These are phyloP conservation scores for Aeoliscus strigatus DNA, from an alignment of 2,797 vertebrate genomes.

Conservation along the genomic window DNA sequence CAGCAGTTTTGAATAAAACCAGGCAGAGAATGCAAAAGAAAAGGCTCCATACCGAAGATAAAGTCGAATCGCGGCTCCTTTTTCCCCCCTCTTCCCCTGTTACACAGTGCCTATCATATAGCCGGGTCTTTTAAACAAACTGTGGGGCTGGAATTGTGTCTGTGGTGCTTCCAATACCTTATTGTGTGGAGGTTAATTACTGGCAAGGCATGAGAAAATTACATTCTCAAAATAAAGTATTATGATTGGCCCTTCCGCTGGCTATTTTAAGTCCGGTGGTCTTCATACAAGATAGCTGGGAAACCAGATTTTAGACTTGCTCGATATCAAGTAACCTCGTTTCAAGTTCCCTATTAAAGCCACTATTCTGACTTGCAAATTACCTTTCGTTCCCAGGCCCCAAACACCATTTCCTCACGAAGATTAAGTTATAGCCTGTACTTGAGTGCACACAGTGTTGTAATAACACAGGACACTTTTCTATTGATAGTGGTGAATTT, in stretches of 20 bases:
- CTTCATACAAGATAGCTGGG: slow-evolving; percentile 72
- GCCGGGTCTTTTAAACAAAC: slow-evolving; percentile 73
- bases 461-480: slow-evolving; percentile 61
- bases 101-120: slow-evolving; percentile 68
- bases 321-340: slow-evolving; percentile 79
- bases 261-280: slow-evolving; percentile 74
- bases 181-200: slow-evolving; percentile 83
- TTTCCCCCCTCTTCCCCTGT: slow-evolving; percentile 53
- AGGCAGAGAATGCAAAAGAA: slow-evolving; percentile 69
- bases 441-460: slow-evolving; percentile 63
- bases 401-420: slow-evolving; percentile 70
- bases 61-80: slow-evolving; percentile 69
- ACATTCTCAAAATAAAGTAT: slow-evolving; percentile 82
- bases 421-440: slow-evolving; percentile 72
- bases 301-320: slow-evolving; percentile 76
- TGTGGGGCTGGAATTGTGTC: slow-evolving; percentile 71
- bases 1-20: slow-evolving; percentile 80
- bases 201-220: slow-evolving; percentile 80
- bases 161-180: slow-evolving; percentile 75
- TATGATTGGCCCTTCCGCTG: slow-evolving; percentile 73
- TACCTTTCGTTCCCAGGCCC: slow-evolving; percentile 67
- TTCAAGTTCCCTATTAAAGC: slow-evolving; percentile 76
- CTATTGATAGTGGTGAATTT: slow-evolving; percentile 61
- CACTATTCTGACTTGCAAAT: slow-evolving; percentile 79
- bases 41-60: slow-evolving; percentile 70